Base-by-base conservation (phyloP, 2,113 vertebrate genomes). In the Uria lomvia region DNA sequence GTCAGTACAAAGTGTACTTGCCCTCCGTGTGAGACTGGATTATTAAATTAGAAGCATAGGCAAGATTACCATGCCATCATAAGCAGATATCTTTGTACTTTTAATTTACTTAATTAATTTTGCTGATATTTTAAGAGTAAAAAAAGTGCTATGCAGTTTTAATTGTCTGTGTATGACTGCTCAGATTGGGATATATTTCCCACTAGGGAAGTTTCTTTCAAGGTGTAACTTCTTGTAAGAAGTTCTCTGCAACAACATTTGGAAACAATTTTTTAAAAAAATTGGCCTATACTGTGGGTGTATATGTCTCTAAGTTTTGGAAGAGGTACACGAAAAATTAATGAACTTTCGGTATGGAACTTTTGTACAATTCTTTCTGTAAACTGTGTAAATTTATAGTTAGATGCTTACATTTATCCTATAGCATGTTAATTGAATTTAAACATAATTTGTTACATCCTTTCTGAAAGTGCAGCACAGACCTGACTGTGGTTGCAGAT, bases 61-160 rank as follows among this genome's bases (percentile, higher is more conserved):
- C 43, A 55, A 55, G 55, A 32, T 70, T 68, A 66, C 11, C 8
- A 11, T 73, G 6, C 40, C 21, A 32, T 59, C 29, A 83, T 55
- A 63, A 66, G 13, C 36, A 91, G 68, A 19, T 66, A 23, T 68
- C 32, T 43, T 78, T 38, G 47, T 50, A 53, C 55, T 91, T 96
- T 62, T 29, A 59, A 82, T 92, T 84, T 92, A 43, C 73, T 78
- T 88, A 65, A 88, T 96, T 92, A 74, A 30, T 94, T 83, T 72
- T 74, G 18, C 47, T 59, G 18, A 19, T 95, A 36, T 95, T 94
- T 68, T 75, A 84, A 71, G 43, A 83, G 29, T 52, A 59, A 67
- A 38, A 42, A 38, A 86, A 72, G n/a, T 18, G 15, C 23, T 58
- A 9, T 42, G 29, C 19, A 18, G 45, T 14, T 78, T 92, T 55